Evolutionary conservation across 2,113 vertebrate genomes (phyloP), one percentile per base, ranked within the genome.

Genomic region (Mionectes macconnelli): DNA sequence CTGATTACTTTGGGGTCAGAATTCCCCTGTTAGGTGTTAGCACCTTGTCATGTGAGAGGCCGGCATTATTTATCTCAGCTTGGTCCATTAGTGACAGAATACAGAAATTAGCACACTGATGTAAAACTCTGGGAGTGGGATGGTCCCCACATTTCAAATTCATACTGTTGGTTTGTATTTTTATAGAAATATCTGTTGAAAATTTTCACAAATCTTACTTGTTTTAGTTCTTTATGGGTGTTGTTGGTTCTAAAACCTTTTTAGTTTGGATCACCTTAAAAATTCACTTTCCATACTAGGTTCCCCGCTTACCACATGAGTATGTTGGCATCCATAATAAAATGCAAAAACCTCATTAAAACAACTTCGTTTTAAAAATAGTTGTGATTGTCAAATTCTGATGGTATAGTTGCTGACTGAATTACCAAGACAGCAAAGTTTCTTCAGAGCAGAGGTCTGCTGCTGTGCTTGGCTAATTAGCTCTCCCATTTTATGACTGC

Each of bases 151-250:
- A 12, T 49, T 50, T 81, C 31, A 62, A 23, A 52, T 56, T 56
- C 0, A 0, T 59, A 6, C 12, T 16, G 22, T 31, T 2, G 1
- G 23, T 35, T 23, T 45, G 9, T 87, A 12, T 45, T 77, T 70
- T 64, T 74, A 23, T 78, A 49, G 47, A 81, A 55, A 52, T 16
- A 30, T 17, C 6, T 3, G 49, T 35, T 64, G 31, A 75, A 77
- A 86, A 66, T 24, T 12, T 67, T 52, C 6, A 37, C 5, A 2
- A 62, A 45, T 20, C 12, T 70, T 57, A 19, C 13, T 47, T 53
- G 14, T 45, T 83, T 39, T 39, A 40, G 7, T 64, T 91, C 35
- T 49, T 81, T 84, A n/a, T 80, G 9, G 22, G 13, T 10, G 15
- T 14, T 64, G 39, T 42, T 44, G 28, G 31, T 64, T n/a, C n/a